Percentiles rank a stretch among this genome's conserved stretches.
Evolutionary conservation across 2,888 invertebrate species (phyloP).

Genomic region (Athetis lepigone): DNA sequence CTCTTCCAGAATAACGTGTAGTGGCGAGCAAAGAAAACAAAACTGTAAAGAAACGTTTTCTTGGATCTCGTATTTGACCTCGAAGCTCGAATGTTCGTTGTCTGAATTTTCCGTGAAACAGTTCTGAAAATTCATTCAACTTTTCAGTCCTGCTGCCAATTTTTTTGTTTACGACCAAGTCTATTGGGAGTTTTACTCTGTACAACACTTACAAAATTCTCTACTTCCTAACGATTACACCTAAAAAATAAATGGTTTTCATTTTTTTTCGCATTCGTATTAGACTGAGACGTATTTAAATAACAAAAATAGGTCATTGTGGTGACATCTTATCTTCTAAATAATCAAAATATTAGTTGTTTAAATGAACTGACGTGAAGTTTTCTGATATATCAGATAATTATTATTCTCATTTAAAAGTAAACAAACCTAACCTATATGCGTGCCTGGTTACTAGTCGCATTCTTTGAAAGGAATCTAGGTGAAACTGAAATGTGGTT

Average conservation of each 20-base stretch:
- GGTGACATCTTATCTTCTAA: conserved; percentile 8
- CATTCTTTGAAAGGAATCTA: conserved; percentile 47
- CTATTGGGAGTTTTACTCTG: conserved; percentile 25
- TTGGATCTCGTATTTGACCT: conserved; percentile 29
- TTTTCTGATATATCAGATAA: conserved; percentile 1
- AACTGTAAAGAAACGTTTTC: conserved; percentile 24
- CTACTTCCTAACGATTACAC: conserved; percentile 6
- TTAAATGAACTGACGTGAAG: not conserved
- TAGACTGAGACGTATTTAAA: conserved; percentile 14
- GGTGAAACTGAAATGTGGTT: conserved; percentile 54
- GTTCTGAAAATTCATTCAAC: conserved; percentile 35
- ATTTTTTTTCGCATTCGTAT: conserved; percentile 29
- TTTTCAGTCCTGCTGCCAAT: conserved; percentile 53
- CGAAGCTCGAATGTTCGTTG: conserved; percentile 20
- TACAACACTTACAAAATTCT: conserved; percentile 24
- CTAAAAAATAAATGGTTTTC: conserved; percentile 7
- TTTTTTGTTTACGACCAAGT: conserved; percentile 51
- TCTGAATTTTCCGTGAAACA: conserved; percentile 15
- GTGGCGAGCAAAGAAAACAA: conserved; percentile 7
- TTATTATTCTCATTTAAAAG: conserved; percentile 13
- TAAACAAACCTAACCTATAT: conserved; percentile 25
- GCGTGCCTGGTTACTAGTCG: conserved; percentile 6
- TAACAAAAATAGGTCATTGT: conserved; percentile 31
- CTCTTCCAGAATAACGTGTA: conserved; percentile 17
- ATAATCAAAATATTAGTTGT: conserved; percentile 16